phyloP scores from a whole-genome alignment of 2,113 vertebrate species.

The Garra rufa region DNA sequence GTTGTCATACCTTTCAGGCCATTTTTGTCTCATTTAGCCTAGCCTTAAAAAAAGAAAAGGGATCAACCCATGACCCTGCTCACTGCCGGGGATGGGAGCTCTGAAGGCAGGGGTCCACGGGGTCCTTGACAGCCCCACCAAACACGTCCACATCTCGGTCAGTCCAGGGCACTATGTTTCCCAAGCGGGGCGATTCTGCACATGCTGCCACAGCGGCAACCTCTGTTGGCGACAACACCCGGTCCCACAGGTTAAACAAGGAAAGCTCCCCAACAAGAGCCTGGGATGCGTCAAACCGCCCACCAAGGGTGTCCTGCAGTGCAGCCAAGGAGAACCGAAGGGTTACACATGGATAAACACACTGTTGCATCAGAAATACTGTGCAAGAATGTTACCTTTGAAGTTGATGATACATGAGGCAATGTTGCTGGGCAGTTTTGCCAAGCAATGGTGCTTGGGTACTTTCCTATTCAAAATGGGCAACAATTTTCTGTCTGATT shows the following conservation, averaged over 20 bases:
- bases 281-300: conserved; percentile 93
- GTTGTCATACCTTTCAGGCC: background rate
- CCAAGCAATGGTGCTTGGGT: too few species aligned
- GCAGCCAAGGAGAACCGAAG: background rate
- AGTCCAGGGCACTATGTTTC: conserved; percentile 92
- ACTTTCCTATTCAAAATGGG: too few species aligned
- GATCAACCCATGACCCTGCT: conserved; percentile 60
- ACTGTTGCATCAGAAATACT: background rate
- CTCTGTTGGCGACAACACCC: conserved; percentile 83
- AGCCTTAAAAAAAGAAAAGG: background rate
- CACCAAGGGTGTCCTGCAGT: conserved; percentile 86
- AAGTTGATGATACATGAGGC: too few species aligned
- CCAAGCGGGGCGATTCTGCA: conserved; percentile 77
- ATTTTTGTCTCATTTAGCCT: background rate
- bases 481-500: too few species aligned
- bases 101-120: conserved; percentile 81
- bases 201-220: conserved; percentile 89
- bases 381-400: background rate
- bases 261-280: conserved; percentile 93
- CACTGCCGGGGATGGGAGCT: conserved; percentile 78
- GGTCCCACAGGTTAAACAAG: conserved; percentile 94
- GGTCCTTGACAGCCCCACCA: conserved; percentile 85
- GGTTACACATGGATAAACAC: background rate
- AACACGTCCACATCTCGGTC: conserved; percentile 88
- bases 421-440: too few species aligned